A percentile compares a stretch with the other conserved stretches of the same genome.
Evolutionary conservation across 2,888 invertebrate species (phyloP).

Genomic region (Cerceris ruficornis): DNA sequence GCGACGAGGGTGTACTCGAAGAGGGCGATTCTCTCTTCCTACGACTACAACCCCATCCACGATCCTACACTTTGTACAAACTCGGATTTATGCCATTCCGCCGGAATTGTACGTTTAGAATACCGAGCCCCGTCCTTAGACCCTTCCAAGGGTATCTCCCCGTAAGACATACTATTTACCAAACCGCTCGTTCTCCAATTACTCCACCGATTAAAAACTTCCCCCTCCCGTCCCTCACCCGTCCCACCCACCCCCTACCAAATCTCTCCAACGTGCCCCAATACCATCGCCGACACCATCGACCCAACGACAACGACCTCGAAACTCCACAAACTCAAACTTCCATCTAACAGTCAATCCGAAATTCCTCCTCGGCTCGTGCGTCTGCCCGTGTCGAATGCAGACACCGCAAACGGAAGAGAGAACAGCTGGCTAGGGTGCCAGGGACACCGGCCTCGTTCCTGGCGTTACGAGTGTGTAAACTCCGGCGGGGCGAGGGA

Average conservation of each 20-base stretch:
- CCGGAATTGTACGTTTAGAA: slow-evolving; percentile 31
- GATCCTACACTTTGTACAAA: slow-evolving; percentile 27
- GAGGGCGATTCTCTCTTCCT: slow-evolving; percentile 29
- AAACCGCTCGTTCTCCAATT: not conserved
- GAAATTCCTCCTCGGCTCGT: slow-evolving; percentile 12
- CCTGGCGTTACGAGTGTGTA: slow-evolving; percentile 54
- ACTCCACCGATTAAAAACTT: too few relatives aligned
- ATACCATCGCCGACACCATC: too few relatives aligned
- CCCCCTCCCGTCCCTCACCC: too few relatives aligned
- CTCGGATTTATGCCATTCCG: slow-evolving; percentile 41
- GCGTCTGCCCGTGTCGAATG: slow-evolving; percentile 38
- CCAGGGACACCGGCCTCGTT: slow-evolving; percentile 49
- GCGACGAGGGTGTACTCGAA: slow-evolving; percentile 34
- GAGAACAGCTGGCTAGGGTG: slow-evolving; percentile 61
- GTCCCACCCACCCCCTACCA: too few relatives aligned
- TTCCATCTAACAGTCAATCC: slow-evolving; percentile 1
- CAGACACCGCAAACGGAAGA: slow-evolving; percentile 48
- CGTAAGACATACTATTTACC: not conserved
- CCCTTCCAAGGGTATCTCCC: not conserved
- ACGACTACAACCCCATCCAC: slow-evolving; percentile 14
- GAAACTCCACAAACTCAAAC: not conserved
- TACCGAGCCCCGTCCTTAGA: slow-evolving; percentile 7
- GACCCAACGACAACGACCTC: not conserved
- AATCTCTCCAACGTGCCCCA: too few relatives aligned
- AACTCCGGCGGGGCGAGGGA: slow-evolving; percentile 35